Percentiles rank a stretch among this genome's conserved stretches.
Evolutionary conservation across 1,140 invertebrate genomes (phyloP).

Genomic region (Drosophila busckii): DNA sequence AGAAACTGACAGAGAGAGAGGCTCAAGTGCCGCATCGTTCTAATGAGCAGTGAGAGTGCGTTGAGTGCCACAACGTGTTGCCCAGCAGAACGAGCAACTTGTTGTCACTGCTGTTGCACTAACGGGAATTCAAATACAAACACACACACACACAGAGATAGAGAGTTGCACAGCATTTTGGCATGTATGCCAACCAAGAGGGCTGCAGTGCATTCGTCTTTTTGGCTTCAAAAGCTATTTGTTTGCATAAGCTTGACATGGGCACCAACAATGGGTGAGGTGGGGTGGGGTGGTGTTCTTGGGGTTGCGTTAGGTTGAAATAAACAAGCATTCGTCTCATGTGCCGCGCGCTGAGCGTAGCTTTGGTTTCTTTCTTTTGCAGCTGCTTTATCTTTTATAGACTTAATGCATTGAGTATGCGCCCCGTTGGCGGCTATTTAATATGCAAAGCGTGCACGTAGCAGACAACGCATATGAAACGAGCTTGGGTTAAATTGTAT

Average conservation of each 20-base stretch:
- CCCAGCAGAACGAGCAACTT: constrained; percentile 33
- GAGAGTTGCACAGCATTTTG: not conserved
- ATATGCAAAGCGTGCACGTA: constrained; percentile 38
- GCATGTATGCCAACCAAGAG: constrained; percentile 21
- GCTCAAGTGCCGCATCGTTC: too few species aligned
- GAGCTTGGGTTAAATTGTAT: not conserved
- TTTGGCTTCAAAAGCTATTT: constrained; percentile 45
- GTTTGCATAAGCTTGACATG: constrained; percentile 54
- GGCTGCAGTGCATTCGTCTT: constrained; percentile 40
- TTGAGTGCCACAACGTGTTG: constrained; percentile 16
- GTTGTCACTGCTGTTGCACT: constrained; percentile 32
- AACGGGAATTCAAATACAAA: constrained; percentile 26
- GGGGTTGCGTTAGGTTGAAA: too few species aligned
- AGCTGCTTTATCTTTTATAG: constrained; percentile 6
- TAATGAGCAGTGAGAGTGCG: constrained; percentile 45
- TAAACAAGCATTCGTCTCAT: not conserved
- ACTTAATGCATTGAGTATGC: constrained; percentile 17
- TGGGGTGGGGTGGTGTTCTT: not conserved
- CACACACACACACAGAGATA: constrained; percentile 7
- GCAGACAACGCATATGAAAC: not conserved
- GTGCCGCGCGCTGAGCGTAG: too few species aligned
- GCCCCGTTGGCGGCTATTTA: constrained; percentile 31
- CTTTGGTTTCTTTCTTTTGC: too few species aligned
- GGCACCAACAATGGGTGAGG: constrained; percentile 1
- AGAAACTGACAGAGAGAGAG: constrained; percentile 15